phyloP scores from a whole-genome alignment of 2,797 vertebrate genomes.

The Dendrocincla fuliginosa region DNA sequence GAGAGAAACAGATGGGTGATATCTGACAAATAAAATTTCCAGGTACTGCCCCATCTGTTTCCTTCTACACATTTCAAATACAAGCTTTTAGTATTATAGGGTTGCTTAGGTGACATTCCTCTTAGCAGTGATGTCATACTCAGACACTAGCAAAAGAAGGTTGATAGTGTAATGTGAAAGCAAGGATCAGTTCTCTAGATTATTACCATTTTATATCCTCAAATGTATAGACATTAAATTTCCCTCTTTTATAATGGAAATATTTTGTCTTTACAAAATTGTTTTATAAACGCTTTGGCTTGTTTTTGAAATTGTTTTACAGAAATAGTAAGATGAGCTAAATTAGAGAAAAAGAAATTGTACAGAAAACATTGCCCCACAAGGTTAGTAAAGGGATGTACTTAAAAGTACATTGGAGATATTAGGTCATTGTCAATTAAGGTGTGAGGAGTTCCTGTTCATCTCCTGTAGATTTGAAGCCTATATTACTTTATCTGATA shows the following conservation, averaged over 20 bases:
- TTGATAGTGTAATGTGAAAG: constrained; percentile 7
- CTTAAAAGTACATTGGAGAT: background rate
- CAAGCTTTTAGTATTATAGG: constrained; percentile 49
- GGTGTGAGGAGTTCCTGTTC: background rate
- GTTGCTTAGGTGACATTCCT: constrained; percentile 57
- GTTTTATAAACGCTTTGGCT: background rate
- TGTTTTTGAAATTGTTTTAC: background rate
- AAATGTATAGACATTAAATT: background rate
- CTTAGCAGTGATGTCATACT: background rate
- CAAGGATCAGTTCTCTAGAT: background rate
- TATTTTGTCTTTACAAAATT: background rate
- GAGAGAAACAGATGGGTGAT: constrained; percentile 75
- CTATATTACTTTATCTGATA: background rate
- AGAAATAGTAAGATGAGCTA: background rate
- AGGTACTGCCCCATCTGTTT: constrained; percentile 79
- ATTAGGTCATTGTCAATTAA: background rate
- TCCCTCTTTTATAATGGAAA: background rate
- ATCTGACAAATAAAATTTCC: constrained; percentile 75
- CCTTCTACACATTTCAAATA: constrained; percentile 58
- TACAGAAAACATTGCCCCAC: background rate
- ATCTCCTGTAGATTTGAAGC: background rate
- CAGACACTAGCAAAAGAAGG: constrained; percentile 5
- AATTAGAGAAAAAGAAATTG: background rate
- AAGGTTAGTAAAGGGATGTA: background rate
- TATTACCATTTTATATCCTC: background rate